Base-by-base conservation (phyloP, 2,113 vertebrate genomes). In the Aptenodytes patagonicus region DNA sequence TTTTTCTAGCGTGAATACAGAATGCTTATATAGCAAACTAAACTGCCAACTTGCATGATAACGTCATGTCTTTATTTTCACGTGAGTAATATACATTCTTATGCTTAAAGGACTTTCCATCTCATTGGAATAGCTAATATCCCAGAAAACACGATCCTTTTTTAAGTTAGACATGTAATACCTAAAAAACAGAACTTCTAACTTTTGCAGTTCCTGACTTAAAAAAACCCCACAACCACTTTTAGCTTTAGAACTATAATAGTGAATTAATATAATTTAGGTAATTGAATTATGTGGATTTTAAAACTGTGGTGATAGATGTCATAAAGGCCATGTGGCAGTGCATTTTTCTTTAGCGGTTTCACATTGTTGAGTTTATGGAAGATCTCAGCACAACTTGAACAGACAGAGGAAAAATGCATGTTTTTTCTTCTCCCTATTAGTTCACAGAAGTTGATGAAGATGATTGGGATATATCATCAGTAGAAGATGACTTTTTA, bases 381-480 rank as follows among this genome's bases (percentile, higher is more conserved):
- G 44, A 76, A 84, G 31, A 55, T 32, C 57, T 55, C 49, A 13
- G 47, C 32, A 46, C 44, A 69, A 9, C 32, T 82, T 55, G 36
- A 54, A 64, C 0, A 5, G 72, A 61, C 36, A 92, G 60, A 86
- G 11, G 7, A 38, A 88, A 90, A 73, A 61, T 29, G 21, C 26
- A 0, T 52, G 24, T 26, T 58, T 87, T 91, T 88, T 70, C 5
- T 87, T 73, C 36, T 95, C 66, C 58, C n/a, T 80, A 4, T 58
- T 81, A 99, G 98, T 90, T 95, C 6, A 32, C 87, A 83, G 98
- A 98, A 57, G 90, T 62, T 70, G 98, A 98, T 19, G 98, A 99
- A 22, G 98, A 98, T 7, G 98, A 99, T 28, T 99, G 98, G 98
- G 97, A 99, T 85, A 95, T 98, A 60, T 99, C 99, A 29, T 99